Evolutionary conservation across 2,113 vertebrate genomes (phyloP).

Genomic region (Vimba vimba): DNA sequence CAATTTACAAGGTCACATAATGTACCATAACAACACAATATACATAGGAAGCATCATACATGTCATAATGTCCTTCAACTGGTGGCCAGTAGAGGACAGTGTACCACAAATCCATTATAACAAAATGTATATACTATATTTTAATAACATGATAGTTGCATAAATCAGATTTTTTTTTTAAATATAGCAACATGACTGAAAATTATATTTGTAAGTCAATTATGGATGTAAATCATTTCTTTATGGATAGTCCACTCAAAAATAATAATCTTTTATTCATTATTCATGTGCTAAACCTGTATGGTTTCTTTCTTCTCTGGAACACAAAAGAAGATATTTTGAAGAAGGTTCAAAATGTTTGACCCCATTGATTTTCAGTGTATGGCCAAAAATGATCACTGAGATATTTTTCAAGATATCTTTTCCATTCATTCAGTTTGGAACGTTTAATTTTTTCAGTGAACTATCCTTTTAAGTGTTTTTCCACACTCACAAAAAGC

Average conservation of each 20-base stretch:
- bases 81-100: constrained; percentile 72
- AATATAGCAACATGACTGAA: too few species aligned
- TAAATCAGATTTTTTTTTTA: neutral
- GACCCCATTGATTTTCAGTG: neutral
- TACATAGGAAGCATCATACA: too few species aligned
- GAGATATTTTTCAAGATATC: neutral
- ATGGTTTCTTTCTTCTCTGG: neutral
- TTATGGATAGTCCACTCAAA: neutral
- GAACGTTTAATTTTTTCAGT: neutral
- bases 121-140: neutral
- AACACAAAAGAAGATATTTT: neutral
- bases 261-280: neutral
- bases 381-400: too few species aligned
- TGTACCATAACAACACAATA: too few species aligned
- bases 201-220: neutral
- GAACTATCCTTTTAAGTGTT: neutral
- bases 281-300: neutral
- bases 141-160: neutral
- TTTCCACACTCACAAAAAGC: neutral
- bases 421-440: neutral
- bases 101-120: constrained; percentile 56
- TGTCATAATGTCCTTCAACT: constrained; percentile 11
- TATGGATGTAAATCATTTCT: neutral
- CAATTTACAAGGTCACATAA: too few species aligned
- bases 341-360: neutral